phyloP scores from a whole-genome alignment of 2,797 vertebrate genomes.

The Tenualosa thibaudeaui region DNA sequence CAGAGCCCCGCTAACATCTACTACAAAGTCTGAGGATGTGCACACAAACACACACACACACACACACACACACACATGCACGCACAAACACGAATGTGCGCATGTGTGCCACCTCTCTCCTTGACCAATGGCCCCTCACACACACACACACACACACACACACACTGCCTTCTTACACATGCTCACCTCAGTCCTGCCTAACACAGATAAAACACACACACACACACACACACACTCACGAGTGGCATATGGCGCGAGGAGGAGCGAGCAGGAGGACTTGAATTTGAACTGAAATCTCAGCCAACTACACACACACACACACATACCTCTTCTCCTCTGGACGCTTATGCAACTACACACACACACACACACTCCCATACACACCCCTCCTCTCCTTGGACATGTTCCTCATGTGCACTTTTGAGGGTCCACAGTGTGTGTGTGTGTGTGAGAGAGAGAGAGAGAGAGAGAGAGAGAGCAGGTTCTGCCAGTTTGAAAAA shows the following conservation, averaged over 20 bases:
- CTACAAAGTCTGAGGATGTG: slow-evolving; percentile 76
- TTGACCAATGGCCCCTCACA: not conserved
- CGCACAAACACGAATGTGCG: not conserved
- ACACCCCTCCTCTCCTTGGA: not conserved
- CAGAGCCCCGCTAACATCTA: slow-evolving; percentile 80
- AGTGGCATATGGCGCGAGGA: too few relatives aligned
- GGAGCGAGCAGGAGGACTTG: too few relatives aligned
- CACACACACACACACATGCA: not conserved
- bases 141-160: not conserved
- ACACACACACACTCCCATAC: not conserved
- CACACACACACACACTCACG: not conserved
- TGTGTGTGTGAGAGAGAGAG: not conserved
- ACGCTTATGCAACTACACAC: not conserved
- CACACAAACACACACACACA: slow-evolving; percentile 78
- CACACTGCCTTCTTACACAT: not conserved
- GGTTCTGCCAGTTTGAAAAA: too few relatives aligned
- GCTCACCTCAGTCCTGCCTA: not conserved
- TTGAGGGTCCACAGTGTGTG: not conserved
- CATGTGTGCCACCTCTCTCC: not conserved
- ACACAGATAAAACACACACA: not conserved
- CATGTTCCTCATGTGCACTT: not conserved
- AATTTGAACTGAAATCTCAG: too few relatives aligned
- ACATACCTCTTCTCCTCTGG: not conserved
- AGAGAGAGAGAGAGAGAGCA: not conserved
- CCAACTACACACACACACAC: not conserved